These are phyloP conservation scores for Gastrophysa polygoni DNA, from an alignment of 2,888 invertebrate species.

Conservation along the genomic window DNA sequence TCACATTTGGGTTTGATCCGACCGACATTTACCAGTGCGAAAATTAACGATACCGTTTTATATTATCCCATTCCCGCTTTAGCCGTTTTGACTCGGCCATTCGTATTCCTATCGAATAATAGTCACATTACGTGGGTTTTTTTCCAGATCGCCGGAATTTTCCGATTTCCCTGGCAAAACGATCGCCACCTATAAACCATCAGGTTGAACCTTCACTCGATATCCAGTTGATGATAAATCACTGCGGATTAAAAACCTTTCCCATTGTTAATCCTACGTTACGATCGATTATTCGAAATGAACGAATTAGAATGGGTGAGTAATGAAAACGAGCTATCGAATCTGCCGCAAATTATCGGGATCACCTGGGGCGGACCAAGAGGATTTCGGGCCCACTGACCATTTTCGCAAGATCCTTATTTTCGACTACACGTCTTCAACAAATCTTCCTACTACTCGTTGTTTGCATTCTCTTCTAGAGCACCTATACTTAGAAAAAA, in stretches of 20 bases:
- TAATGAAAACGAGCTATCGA: neutral
- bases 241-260: slow-evolving; percentile 9
- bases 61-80: no score
- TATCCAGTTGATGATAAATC: neutral
- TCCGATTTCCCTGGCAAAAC: neutral
- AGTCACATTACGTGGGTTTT: neutral
- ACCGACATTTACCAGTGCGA: no score
- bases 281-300: slow-evolving; percentile 10
- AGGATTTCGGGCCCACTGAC: neutral
- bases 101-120: neutral
- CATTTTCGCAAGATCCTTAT: no score
- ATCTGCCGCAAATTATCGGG: neutral
- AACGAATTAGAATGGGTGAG: slow-evolving; percentile 4
- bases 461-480: no score
- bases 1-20: no score
- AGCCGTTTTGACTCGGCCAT: no score
- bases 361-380: neutral
- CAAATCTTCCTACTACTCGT: no score
- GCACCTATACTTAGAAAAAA: no score
- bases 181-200: neutral
- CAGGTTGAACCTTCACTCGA: neutral
- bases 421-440: no score
- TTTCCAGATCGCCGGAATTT: neutral
- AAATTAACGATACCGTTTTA: no score
- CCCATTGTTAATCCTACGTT: slow-evolving; percentile 4